A percentile compares a stretch with the other conserved stretches of the same genome.
Conservation (phyloP, 2,888 invertebrate genomes). For the Limenitis camilla region DNA sequence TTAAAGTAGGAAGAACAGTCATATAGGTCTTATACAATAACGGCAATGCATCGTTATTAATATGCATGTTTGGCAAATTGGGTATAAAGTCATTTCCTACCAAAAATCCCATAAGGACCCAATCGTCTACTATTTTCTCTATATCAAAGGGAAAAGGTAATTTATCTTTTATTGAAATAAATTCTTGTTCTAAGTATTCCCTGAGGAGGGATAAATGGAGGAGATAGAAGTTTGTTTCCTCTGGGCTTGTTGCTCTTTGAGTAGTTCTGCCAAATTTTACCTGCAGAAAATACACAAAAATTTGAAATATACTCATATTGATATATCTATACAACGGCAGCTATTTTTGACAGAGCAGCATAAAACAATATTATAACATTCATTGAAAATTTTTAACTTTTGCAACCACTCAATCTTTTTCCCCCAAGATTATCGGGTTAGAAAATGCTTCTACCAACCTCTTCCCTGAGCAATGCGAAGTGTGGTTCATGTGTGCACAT, state of each 20-base stretch:
- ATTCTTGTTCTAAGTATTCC: constrained; percentile 95
- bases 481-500: constrained; percentile 96
- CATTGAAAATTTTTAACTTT: too few species aligned
- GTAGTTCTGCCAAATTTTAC: constrained; percentile 83
- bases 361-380: too few species aligned
- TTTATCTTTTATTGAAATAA: constrained; percentile 78
- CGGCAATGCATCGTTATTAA: constrained; percentile 91
- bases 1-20: constrained; percentile 86
- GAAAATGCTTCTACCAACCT: constrained; percentile 70
- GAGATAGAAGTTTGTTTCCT: constrained; percentile 94
- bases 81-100: constrained; percentile 99
- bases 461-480: constrained; percentile 94
- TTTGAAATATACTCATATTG: background rate
- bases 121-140: constrained; percentile 96
- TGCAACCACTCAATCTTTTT: too few species aligned
- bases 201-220: constrained; percentile 93
- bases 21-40: constrained; percentile 91
- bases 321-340: background rate
- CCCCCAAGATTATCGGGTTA: background rate
- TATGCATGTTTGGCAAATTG: constrained; percentile 95
- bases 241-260: constrained; percentile 81
- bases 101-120: constrained; percentile 97
- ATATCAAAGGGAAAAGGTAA: constrained; percentile 86
- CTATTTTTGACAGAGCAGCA: too few species aligned
- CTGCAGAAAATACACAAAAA: constrained; percentile 42